A percentile compares a stretch with the other conserved stretches of the same genome.
Conservation (phyloP, 1,140 invertebrate species). For the Drosophila oshimai region DNA sequence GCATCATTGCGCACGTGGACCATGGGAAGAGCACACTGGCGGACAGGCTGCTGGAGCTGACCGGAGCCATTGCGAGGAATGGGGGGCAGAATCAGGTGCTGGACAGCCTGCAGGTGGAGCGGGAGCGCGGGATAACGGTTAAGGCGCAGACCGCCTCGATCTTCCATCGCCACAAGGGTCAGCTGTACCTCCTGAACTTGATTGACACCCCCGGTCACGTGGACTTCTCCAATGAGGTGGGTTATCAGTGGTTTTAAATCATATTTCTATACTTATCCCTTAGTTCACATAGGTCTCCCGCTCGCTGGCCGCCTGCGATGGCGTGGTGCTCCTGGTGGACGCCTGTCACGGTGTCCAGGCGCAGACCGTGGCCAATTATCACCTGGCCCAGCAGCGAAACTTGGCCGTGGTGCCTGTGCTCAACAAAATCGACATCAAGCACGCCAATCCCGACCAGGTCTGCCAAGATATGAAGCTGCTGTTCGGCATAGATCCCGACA, state of each 20-base stretch:
- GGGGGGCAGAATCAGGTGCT: slow-evolving; percentile 88
- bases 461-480: slow-evolving; percentile 90
- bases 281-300: slow-evolving; percentile 85
- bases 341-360: slow-evolving; percentile 98
- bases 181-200: slow-evolving; percentile 94
- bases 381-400: slow-evolving; percentile 93
- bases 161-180: slow-evolving; percentile 87
- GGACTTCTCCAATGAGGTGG: slow-evolving; percentile 98
- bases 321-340: slow-evolving; percentile 96
- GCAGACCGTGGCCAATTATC: slow-evolving; percentile 98
- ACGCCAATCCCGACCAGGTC: slow-evolving; percentile 93
- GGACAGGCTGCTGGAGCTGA: slow-evolving; percentile 95
- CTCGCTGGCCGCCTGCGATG: slow-evolving; percentile 96
- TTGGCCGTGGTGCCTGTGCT: slow-evolving; percentile 95
- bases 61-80: slow-evolving; percentile 90
- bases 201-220: slow-evolving; percentile 99
- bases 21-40: slow-evolving; percentile 98
- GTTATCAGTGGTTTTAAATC: neutral
- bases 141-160: slow-evolving; percentile 98
- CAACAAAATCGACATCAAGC: slow-evolving; percentile 98
- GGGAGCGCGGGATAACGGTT: slow-evolving; percentile 98
- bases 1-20: slow-evolving; percentile 98
- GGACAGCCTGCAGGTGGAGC: slow-evolving; percentile 88
- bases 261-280: no score
- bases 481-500: slow-evolving; percentile 91